Conservation (phyloP, 2,888 invertebrate genomes). For the Acleris holmiana region DNA sequence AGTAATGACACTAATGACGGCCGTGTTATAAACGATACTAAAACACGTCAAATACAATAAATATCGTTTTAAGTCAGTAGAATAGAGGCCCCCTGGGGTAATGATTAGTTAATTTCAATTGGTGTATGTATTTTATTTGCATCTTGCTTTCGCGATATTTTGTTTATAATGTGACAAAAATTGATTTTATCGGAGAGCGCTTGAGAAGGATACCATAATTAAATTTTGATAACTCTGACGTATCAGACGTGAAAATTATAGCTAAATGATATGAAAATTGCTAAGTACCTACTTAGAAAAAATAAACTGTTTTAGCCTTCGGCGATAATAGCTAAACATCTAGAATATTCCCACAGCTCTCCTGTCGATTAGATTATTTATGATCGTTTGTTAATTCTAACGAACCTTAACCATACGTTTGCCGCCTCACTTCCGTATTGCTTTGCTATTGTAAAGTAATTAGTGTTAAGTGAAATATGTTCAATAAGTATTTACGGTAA, state of each 20-base stretch:
- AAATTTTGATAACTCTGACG: too few species aligned
- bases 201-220: too few species aligned
- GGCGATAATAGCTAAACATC: slow-evolving; percentile 55
- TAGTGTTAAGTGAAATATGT: slow-evolving; percentile 34
- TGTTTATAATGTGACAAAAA: not conserved
- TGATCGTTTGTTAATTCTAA: slow-evolving; percentile 50
- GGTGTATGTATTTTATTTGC: too few species aligned
- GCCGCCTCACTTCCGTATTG: slow-evolving; percentile 35
- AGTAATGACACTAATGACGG: too few species aligned
- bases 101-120: too few species aligned
- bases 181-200: too few species aligned
- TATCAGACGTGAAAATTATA: too few species aligned
- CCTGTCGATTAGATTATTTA: slow-evolving; percentile 66
- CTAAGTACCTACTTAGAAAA: not conserved
- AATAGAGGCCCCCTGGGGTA: too few species aligned
- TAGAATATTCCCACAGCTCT: slow-evolving; percentile 52
- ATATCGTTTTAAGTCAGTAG: too few species aligned
- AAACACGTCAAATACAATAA: too few species aligned
- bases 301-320: slow-evolving; percentile 46
- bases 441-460: slow-evolving; percentile 35
- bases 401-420: slow-evolving; percentile 32
- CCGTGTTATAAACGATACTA: too few species aligned
- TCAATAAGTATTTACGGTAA: slow-evolving; percentile 10
- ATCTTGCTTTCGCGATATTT: not conserved
- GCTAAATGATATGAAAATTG: too few species aligned